These are phyloP conservation scores for Drosophila sproati DNA, from an alignment of 1,140 invertebrate genomes.

Conservation along the genomic window DNA sequence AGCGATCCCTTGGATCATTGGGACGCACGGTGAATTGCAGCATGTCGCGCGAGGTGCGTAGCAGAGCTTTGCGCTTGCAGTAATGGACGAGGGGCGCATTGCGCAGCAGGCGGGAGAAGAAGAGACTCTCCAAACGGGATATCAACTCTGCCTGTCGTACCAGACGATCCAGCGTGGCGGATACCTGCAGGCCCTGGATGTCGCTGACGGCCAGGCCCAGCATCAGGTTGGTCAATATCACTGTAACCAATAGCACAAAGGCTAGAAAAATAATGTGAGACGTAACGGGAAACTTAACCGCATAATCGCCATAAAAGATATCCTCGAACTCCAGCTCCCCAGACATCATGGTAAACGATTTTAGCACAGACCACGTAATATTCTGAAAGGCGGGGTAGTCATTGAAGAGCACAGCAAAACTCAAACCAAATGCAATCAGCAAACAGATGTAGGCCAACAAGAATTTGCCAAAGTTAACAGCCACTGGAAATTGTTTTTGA, in stretches of 20 bases:
- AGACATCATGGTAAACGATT: slow-evolving; percentile 95
- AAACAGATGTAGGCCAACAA: slow-evolving; percentile 92
- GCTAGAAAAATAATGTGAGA: slow-evolving; percentile 91
- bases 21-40: slow-evolving; percentile 90
- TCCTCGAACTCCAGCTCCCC: slow-evolving; percentile 94
- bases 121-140: slow-evolving; percentile 91
- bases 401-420: slow-evolving; percentile 91
- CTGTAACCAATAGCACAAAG: slow-evolving; percentile 92
- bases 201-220: slow-evolving; percentile 94
- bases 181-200: slow-evolving; percentile 92
- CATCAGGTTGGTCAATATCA: slow-evolving; percentile 94
- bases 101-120: slow-evolving; percentile 90
- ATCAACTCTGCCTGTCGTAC: slow-evolving; percentile 92
- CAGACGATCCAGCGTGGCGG: slow-evolving; percentile 91
- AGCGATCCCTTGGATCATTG: slow-evolving; percentile 91
- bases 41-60: slow-evolving; percentile 89
- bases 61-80: slow-evolving; percentile 88
- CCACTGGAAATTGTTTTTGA: slow-evolving; percentile 85
- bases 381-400: slow-evolving; percentile 90
- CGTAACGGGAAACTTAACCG: slow-evolving; percentile 87
- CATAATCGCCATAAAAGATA: slow-evolving; percentile 89
- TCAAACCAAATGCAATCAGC: slow-evolving; percentile 91
- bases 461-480: slow-evolving; percentile 93
- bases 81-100: slow-evolving; percentile 88
- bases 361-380: slow-evolving; percentile 87